Percentiles rank a stretch among this genome's conserved stretches.
Evolutionary conservation across 2,113 vertebrate genomes (phyloP).

Genomic region (Vidua macroura): DNA sequence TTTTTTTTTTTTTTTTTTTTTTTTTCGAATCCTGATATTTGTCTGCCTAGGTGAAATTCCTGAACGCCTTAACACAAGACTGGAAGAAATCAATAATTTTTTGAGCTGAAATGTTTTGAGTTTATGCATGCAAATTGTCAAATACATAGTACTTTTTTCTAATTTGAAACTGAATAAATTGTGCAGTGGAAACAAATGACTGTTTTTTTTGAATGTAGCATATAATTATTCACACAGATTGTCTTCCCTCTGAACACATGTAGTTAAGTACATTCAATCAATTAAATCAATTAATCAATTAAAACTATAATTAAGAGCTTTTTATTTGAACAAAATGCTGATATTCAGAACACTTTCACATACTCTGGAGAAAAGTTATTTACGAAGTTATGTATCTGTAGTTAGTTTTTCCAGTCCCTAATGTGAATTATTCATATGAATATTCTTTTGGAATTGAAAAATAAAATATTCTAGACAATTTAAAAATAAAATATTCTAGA

Average conservation of each 20-base stretch:
- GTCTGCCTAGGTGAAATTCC: constrained; percentile 37
- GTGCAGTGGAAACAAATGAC: constrained; percentile 31
- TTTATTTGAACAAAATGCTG: neutral
- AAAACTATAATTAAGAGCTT: neutral
- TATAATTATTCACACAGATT: neutral
- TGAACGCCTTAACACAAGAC: constrained; percentile 34
- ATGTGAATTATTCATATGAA: neutral
- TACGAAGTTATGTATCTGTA: neutral
- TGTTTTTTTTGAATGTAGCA: neutral
- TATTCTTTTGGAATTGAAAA: neutral
- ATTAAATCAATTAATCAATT: neutral
- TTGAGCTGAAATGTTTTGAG: neutral
- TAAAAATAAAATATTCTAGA: neutral
- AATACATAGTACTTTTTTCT: constrained; percentile 40
- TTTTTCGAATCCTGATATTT: neutral
- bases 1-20: too few species aligned
- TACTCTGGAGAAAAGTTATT: neutral
- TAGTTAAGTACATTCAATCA: neutral
- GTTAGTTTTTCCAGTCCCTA: neutral
- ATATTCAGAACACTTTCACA: neutral
- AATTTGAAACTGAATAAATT: constrained; percentile 55
- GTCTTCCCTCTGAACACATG: neutral
- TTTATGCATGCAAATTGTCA: constrained; percentile 59
- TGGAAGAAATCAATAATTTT: constrained; percentile 9
- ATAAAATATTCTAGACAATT: neutral